Evolutionary conservation across 2,888 invertebrate genomes (phyloP).

Genomic region (Parnassius glacialis): DNA sequence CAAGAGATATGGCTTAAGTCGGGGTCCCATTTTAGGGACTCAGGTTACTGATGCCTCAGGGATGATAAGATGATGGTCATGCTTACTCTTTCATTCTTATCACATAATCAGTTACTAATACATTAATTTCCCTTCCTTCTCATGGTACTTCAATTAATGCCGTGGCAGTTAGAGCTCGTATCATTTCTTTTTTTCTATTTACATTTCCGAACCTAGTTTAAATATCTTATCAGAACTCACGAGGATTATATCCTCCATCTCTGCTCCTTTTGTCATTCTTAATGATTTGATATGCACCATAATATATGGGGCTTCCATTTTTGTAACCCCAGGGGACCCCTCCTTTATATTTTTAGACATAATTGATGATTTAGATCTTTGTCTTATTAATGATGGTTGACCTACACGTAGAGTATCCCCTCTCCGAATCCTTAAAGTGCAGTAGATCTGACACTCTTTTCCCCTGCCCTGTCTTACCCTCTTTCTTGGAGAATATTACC

Average conservation of each 20-base stretch:
- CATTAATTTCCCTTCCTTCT: neutral
- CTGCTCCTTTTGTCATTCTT: neutral
- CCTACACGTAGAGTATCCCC: too few species aligned
- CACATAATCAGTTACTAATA: neutral
- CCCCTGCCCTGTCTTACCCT: too few species aligned
- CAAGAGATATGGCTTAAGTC: neutral
- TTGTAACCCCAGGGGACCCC: neutral
- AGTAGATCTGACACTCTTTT: too few species aligned
- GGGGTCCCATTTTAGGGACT: neutral
- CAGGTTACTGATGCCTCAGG: neutral
- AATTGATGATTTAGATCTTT: too few species aligned
- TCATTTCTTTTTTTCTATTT: neutral
- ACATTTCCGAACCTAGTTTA: neutral
- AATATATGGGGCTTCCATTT: neutral
- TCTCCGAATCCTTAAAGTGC: too few species aligned
- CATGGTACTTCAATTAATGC: neutral
- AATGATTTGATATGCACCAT: neutral
- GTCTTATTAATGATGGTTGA: too few species aligned
- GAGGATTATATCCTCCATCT: neutral
- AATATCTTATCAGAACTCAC: too few species aligned
- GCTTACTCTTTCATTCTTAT: neutral
- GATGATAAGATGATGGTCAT: neutral
- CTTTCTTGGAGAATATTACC: too few species aligned
- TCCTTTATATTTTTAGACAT: too few species aligned
- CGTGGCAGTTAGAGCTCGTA: neutral